Evolutionary conservation across 2,888 invertebrate species (phyloP).

Genomic region (Sarcophaga carnaria): DNA sequence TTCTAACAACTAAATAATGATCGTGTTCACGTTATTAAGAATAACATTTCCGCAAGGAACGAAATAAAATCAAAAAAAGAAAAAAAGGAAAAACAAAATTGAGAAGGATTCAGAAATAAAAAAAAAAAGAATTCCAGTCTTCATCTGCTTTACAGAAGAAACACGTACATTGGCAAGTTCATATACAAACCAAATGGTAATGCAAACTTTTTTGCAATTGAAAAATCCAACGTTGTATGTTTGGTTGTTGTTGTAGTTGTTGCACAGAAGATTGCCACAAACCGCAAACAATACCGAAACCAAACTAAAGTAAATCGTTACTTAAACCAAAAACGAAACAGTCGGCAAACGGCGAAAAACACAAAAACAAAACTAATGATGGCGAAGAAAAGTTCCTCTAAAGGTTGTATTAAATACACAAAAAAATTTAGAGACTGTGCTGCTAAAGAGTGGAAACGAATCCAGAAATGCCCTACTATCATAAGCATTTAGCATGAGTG

Average conservation of each 20-base stretch:
- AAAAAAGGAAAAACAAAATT: not conserved
- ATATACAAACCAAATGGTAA: not conserved
- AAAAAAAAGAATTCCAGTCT: not conserved
- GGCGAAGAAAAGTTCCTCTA: conserved; percentile 38
- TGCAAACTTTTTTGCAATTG: conserved; percentile 49
- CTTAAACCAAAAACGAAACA: conserved; percentile 29
- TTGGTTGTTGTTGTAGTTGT: conserved; percentile 5
- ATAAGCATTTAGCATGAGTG: too few relatives aligned
- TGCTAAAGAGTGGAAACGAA: not conserved
- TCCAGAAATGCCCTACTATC: not conserved
- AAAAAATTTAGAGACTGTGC: conserved; percentile 28
- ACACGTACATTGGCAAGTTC: conserved; percentile 19
- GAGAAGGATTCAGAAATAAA: conserved; percentile 19
- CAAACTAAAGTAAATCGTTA: conserved; percentile 52
- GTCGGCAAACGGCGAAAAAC: too few relatives aligned
- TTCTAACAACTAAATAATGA: conserved; percentile 60
- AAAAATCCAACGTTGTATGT: conserved; percentile 17
- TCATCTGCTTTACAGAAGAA: conserved; percentile 5
- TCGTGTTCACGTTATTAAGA: conserved; percentile 52
- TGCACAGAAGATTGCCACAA: conserved; percentile 30
- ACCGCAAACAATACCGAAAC: conserved; percentile 53
- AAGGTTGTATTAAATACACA: conserved; percentile 51
- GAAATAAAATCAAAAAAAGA: not conserved
- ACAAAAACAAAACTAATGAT: not conserved
- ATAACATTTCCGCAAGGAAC: conserved; percentile 54